Base-by-base conservation (phyloP, 2,113 vertebrate genomes). In the Benitochromis conjunctus region DNA sequence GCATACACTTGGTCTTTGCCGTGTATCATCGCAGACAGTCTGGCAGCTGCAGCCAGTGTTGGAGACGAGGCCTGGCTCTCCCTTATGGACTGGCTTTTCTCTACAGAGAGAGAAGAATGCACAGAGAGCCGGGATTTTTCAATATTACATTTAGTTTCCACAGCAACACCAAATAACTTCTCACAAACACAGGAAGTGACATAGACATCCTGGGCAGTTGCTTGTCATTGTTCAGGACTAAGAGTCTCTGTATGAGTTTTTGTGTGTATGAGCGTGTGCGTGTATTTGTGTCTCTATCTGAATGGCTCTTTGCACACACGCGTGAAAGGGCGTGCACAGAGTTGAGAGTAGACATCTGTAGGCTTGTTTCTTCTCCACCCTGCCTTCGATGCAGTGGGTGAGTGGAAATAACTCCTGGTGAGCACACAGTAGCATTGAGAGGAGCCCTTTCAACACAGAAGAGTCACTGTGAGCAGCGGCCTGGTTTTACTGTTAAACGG, bases 1-100 rank as follows among this genome's bases (percentile, higher is more conserved):
- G 96, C 96, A 38, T 97, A 98, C 9, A 97, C 95, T 93, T 97
- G 95, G 89, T 97, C 97, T 34, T 91, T 97, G 69, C 97, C 97
- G 55, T 97, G 97, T 79, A 97, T 95, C 96, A 97, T 91, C 14
- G 96, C 94, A 46, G 97, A 96, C 80, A 97, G 95, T 83, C 86
- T 96, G 88, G 95, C 83, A 79, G 96, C 92, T 31, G 96, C 93
- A 48, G 96, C 95, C 43, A 96, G 95, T 5, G 94, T 93, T 3
- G 92, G 92, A 24, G 97, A 95, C 3, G 87, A 87, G 84, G 94
- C 87, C 92, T 95, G 96, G 78, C 95, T 88, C 85, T 96, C 97
- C 91, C 94, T 96, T 43, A 96, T 96, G 64, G 93, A 97, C 89
- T 96, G 96, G 60, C 94, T 96, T 92, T 97, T 97, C 89, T 95